These are phyloP conservation scores for Rhadina sibilatrix DNA, from an alignment of 2,113 vertebrate genomes.

Conservation along the genomic window DNA sequence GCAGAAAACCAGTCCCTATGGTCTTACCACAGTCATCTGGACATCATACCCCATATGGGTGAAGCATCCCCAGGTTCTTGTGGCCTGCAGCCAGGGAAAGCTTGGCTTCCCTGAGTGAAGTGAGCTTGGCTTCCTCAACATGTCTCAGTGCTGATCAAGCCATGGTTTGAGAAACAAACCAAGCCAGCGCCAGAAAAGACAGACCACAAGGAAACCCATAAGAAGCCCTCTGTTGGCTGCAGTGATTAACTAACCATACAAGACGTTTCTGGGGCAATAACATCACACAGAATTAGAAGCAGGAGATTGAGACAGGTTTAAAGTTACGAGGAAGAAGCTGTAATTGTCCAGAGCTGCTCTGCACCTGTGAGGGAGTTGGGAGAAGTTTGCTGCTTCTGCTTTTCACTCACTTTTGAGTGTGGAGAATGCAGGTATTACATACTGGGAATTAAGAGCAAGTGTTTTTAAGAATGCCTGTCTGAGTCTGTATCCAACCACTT, in stretches of 20 bases:
- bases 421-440: background rate
- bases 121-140: background rate
- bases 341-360: background rate
- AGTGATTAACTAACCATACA: background rate
- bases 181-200: rapidly evolving
- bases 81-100: background rate
- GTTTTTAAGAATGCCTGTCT: background rate
- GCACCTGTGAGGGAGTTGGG: background rate
- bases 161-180: rapidly evolving
- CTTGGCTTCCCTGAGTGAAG: too few species aligned
- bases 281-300: background rate
- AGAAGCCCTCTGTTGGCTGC: background rate
- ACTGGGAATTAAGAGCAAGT: background rate
- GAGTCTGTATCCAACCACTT: background rate
- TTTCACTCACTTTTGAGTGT: background rate
- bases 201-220: background rate
- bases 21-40: background rate
- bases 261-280: background rate
- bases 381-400: background rate
- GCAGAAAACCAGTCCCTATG: background rate
- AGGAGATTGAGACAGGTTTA: background rate
- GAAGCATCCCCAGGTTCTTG: background rate
- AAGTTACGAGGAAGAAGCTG: background rate
- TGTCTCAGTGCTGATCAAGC: background rate
- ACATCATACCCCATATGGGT: rapidly evolving